Evolutionary conservation across 2,113 vertebrate genomes (phyloP), one percentile per base, ranked within the genome.

Genomic region (Elaphurus davidianus): DNA sequence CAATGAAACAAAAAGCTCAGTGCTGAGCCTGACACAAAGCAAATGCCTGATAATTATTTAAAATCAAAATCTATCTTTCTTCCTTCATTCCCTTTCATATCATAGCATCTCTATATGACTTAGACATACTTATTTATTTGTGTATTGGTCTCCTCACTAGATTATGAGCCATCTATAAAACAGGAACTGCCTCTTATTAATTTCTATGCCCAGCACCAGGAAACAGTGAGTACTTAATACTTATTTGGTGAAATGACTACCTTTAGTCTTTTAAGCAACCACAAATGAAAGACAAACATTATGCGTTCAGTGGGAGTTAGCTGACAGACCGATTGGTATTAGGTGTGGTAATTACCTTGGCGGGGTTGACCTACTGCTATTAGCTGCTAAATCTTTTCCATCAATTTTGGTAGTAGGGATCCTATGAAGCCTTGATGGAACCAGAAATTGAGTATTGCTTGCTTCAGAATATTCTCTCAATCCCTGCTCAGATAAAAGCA

Each of bases 261-360:
- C 19, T 87, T 93, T 92, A 86, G 33, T 92, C 85, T 95, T 84
- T 62, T 23, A 97, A 6, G 43, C n/a, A 97, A 62, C 7, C 43
- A 94, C 40, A 96, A 87, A 87, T 52, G 14, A 96, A 97, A 96
- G 57, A 54, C 28, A 91, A 47, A 96, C 93, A 97, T 86, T 59
- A 33, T 57, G 43, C 64, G 25, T 47, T 55, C 43, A 89, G 11
- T 40, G 27, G n/a, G 28, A 95, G 8, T 67, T 79, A 93, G 62
- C 25, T 54, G 85, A 88, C 21, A 97, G 87, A 92, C 21, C 67
- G 30, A 90, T 21, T 90, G 17, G 43, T 50, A 91, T 81, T 43
- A 87, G 25, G 33, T 27, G 1, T 57, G 57, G 28, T 82, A 45
- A 43, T 92, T 98, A 99, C 99, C 99, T 99, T 59, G 98, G 99